Conservation (phyloP, 2,888 invertebrate species). For the Oligia fasciuncula region DNA sequence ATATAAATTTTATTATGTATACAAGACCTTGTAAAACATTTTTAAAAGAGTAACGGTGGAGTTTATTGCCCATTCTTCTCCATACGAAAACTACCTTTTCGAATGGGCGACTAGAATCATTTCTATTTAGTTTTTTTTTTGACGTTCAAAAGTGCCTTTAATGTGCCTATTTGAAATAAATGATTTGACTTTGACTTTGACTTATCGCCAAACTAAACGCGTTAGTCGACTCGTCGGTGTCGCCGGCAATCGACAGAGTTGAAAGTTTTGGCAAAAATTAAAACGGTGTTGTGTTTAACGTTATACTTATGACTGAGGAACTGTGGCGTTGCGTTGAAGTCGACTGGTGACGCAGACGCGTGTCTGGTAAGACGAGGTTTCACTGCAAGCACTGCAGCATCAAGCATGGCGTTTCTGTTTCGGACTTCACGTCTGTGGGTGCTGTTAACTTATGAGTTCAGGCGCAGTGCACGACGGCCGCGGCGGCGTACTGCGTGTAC, state of each 20-base stretch:
- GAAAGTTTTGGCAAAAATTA: not conserved
- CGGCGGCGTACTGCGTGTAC: slow-evolving; percentile 24
- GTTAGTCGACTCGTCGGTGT: not conserved
- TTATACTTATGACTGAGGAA: not conserved
- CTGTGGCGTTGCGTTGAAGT: not conserved
- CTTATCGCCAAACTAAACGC: not conserved
- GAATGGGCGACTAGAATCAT: too few relatives aligned
- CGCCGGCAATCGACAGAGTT: not conserved
- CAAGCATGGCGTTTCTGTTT: not conserved
- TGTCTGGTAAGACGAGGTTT: not conserved
- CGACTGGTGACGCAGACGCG: too few relatives aligned
- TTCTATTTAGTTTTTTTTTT: too few relatives aligned
- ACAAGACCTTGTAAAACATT: too few relatives aligned
- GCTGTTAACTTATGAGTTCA: slow-evolving; percentile 11
- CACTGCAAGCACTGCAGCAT: not conserved
- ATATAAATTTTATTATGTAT: too few relatives aligned
- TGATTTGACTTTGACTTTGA: too few relatives aligned
- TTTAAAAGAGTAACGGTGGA: too few relatives aligned
- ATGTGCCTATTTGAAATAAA: too few relatives aligned
- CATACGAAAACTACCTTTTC: too few relatives aligned
- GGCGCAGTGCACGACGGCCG: slow-evolving; percentile 17
- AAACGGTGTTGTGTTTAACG: not conserved
- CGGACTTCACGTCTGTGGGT: not conserved
- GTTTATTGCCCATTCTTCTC: too few relatives aligned
- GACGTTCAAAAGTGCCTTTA: too few relatives aligned